Evolutionary conservation across 2,113 vertebrate genomes (phyloP), one percentile per base, ranked within the genome.

Genomic region (Scartelaos histophorus): DNA sequence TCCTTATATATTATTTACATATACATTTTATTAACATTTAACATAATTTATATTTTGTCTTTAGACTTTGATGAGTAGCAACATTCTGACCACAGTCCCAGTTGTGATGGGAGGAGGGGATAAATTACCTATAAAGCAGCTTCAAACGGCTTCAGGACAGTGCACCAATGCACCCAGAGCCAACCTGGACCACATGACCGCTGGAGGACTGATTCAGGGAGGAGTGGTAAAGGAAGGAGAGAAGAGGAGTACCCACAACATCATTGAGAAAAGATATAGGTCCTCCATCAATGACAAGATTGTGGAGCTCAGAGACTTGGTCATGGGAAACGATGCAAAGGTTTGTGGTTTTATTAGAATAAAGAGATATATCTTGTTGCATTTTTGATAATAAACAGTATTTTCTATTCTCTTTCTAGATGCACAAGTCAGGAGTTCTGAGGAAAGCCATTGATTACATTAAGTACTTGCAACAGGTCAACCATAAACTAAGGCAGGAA

Each of bases 231-330:
- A 99, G 87, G 97, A 99, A 89, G 98, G 98, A 6, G 98, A 99
- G 82, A 95, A 95, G 82, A 94, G 97, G 85, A 98, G 97, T 0
- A 98, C 98, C 15, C 98, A 99, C 90, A 99, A 99, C 88, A 97
- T 99, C 84, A 99, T 99, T n/a, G 98, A 99, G 92, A 99, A 99
- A 89, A 91, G 98, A 1, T 99, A 99, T 70, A 92, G 98, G 0
- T 99, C 98, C 0, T 99, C 98, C 70, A 99, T 99, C 86, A 99
- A 99, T 7, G 98, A 99, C 88, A 99, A 99, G 89, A 99, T 99
- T 72, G 90, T 98, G 17, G 97, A 99, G 88, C 92, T 99, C 71
- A 96, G 98, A 75, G 96, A 99, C 85, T 91, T 99, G 25, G 96
- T 99, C 75, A 97, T 98, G 96, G 98, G 98, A 38, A 97, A 92